Percentiles rank a stretch among this genome's conserved stretches.
These are phyloP conservation scores for Typhlichthys eigenmanni DNA, from an alignment of 2,797 vertebrate genomes.

Conservation along the genomic window DNA sequence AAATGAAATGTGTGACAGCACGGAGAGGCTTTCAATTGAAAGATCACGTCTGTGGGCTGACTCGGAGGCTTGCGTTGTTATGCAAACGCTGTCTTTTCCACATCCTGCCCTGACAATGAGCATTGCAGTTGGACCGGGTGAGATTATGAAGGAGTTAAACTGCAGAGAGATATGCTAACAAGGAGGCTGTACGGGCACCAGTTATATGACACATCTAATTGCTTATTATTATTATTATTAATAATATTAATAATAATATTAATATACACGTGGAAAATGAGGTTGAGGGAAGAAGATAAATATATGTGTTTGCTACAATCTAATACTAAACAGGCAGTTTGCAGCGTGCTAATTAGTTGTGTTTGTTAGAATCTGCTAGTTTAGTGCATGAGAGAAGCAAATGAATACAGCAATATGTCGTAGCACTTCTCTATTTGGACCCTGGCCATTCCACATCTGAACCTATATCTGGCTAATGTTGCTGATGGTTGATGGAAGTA, in stretches of 20 bases:
- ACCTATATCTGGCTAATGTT: background rate
- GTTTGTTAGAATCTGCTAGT: too few relatives aligned
- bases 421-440: background rate
- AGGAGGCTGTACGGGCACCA: background rate
- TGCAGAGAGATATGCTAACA: background rate
- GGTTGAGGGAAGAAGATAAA: background rate
- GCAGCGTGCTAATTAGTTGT: too few relatives aligned
- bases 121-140: background rate
- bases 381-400: background rate
- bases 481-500: background rate
- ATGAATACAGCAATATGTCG: background rate
- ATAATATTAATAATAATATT: too few relatives aligned
- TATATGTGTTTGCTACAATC: too few relatives aligned
- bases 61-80: background rate
- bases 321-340: too few relatives aligned
- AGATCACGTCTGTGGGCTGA: constrained; percentile 34
- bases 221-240: too few relatives aligned
- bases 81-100: constrained; percentile 14
- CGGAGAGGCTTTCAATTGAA: constrained; percentile 54
- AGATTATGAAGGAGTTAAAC: background rate
- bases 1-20: constrained; percentile 60
- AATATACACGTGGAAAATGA: too few relatives aligned
- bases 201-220: too few relatives aligned
- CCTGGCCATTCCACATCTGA: too few relatives aligned
- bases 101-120: too few relatives aligned